phyloP scores from a whole-genome alignment of 2,113 vertebrate genomes.

The Bufo gargarizans region DNA sequence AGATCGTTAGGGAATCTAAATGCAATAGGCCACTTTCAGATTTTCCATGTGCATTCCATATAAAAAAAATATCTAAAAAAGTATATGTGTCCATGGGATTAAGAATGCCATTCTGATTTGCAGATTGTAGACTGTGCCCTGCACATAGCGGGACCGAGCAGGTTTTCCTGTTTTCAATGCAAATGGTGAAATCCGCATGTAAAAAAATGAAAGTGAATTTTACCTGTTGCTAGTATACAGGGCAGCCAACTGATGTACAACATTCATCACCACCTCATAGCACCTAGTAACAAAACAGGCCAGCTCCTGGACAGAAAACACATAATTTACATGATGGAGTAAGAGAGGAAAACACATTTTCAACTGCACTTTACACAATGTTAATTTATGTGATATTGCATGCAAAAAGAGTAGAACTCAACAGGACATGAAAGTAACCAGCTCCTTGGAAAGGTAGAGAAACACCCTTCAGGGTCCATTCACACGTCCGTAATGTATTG shows the following conservation, averaged over 20 bases:
- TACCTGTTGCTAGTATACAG: slow-evolving; percentile 97
- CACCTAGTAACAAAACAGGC: slow-evolving; percentile 96
- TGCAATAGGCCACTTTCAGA: too few species aligned
- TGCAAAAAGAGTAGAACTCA: too few species aligned
- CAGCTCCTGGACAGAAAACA: slow-evolving; percentile 79
- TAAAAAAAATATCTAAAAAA: neutral
- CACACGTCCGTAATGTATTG: too few species aligned
- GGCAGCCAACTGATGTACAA: slow-evolving; percentile 92
- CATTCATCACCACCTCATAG: slow-evolving; percentile 93
- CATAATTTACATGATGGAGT: neutral
- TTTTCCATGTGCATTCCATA: too few species aligned
- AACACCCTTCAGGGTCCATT: too few species aligned
- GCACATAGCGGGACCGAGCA: too few species aligned
- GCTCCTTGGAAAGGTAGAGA: too few species aligned
- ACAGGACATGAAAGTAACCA: too few species aligned
- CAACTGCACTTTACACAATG: neutral
- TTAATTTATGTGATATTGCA: neutral
- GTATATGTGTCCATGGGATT: neutral
- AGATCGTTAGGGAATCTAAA: too few species aligned
- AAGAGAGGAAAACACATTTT: neutral
- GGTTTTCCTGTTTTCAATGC: neutral
- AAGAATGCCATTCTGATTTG: too few species aligned
- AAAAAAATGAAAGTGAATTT: slow-evolving; percentile 42
- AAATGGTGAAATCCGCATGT: neutral
- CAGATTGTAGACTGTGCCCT: too few species aligned